phyloP scores from a whole-genome alignment of 2,888 invertebrate species.

The Corbicula japonica region DNA sequence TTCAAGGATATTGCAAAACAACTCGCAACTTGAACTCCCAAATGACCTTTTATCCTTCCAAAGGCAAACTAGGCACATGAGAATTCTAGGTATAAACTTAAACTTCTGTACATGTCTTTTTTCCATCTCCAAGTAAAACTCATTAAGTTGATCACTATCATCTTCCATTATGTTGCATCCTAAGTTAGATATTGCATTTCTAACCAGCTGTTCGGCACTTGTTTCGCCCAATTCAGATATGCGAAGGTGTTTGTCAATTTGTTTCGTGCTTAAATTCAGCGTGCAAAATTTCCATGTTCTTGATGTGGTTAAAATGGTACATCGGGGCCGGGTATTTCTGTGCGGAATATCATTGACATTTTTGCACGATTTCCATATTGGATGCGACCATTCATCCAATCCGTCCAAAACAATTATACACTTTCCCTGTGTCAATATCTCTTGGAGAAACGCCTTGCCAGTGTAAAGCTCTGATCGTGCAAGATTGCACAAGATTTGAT shows the following conservation, averaged over 20 bases:
- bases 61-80: background rate
- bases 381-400: conserved; percentile 15
- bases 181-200: background rate
- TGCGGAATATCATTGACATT: background rate
- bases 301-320: conserved; percentile 5
- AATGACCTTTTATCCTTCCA: background rate
- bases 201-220: background rate
- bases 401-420: conserved; percentile 6
- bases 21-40: background rate
- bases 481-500: background rate
- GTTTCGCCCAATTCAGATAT: conserved; percentile 4
- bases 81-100: background rate
- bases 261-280: background rate
- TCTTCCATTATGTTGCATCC: too few species aligned
- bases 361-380: conserved; percentile 3
- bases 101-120: background rate
- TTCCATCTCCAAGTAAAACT: background rate
- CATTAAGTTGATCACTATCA: background rate
- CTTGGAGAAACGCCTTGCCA: background rate
- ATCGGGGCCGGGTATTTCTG: background rate
- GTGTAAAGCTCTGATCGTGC: background rate
- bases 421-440: background rate
- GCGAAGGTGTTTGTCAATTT: background rate
- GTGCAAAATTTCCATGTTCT: conserved; percentile 13
- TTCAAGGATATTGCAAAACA: conserved; percentile 5